A percentile compares a stretch with the other conserved stretches of the same genome.
phyloP scores from a whole-genome alignment of 2,888 invertebrate genomes.

The Lasioglossum pauxillum region DNA sequence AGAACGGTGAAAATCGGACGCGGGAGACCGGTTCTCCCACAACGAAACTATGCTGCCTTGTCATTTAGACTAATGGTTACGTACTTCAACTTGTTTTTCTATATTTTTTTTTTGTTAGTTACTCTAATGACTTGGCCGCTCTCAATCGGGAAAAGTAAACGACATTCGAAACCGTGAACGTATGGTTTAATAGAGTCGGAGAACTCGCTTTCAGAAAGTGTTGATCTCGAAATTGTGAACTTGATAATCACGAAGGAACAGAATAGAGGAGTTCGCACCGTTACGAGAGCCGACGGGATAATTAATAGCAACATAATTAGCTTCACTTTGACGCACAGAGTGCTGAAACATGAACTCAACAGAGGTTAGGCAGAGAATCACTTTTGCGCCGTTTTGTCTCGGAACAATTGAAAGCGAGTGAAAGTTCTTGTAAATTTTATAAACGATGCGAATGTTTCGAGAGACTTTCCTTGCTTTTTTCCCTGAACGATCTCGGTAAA shows the following conservation, averaged over 20 bases:
- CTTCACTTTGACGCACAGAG: not conserved
- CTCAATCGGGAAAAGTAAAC: conserved; percentile 7
- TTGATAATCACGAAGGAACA: not conserved
- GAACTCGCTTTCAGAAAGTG: not conserved
- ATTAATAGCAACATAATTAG: not conserved
- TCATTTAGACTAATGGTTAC: conserved; percentile 19
- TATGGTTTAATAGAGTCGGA: not conserved
- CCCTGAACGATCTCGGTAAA: not conserved
- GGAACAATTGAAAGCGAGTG: not conserved
- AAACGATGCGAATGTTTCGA: not conserved
- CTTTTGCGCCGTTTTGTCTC: not conserved
- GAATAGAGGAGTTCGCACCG: not conserved
- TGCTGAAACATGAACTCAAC: not conserved
- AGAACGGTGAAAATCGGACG: conserved; percentile 19
- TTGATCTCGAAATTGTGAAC: conserved; percentile 6
- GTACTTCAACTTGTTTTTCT: not conserved
- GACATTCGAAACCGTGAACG: not conserved
- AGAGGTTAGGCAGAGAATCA: not conserved
- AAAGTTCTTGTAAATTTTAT: not conserved
- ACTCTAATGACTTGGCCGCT: not conserved
- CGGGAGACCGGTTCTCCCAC: conserved; percentile 42
- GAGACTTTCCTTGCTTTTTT: not conserved
- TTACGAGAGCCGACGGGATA: not conserved
- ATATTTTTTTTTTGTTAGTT: not conserved
- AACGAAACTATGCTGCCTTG: conserved; percentile 27